These are phyloP conservation scores for Nemoura dubitans DNA, from an alignment of 2,888 invertebrate genomes.

Conservation along the genomic window DNA sequence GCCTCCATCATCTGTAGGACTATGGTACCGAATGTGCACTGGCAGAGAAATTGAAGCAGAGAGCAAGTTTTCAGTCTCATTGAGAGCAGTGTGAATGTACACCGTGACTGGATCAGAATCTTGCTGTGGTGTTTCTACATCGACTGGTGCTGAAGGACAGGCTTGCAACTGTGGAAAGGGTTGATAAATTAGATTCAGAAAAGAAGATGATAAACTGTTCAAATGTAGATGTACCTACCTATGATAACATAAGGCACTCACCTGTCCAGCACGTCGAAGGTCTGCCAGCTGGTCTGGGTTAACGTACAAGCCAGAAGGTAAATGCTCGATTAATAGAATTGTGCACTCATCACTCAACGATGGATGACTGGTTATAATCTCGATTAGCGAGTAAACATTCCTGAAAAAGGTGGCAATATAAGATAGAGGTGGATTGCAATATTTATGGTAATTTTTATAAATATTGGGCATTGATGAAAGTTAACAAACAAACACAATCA, in stretches of 20 bases:
- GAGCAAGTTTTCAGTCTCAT: conserved; percentile 55
- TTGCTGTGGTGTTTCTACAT: conserved; percentile 60
- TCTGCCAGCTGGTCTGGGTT: conserved; percentile 62
- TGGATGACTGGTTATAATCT: conserved; percentile 56
- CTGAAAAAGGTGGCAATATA: conserved; percentile 54
- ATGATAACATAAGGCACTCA: too few relatives aligned
- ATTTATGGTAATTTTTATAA: too few relatives aligned
- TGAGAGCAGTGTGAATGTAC: conserved; percentile 57
- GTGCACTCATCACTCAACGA: conserved; percentile 55
- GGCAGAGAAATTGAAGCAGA: conserved; percentile 58
- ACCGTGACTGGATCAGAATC: conserved; percentile 58
- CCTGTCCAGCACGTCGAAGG: conserved; percentile 56
- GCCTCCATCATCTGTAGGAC: conserved; percentile 61
- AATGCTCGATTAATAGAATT: conserved; percentile 57
- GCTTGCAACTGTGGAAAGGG: conserved; percentile 41
- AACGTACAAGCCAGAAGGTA: conserved; percentile 60
- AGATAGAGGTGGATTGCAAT: too few relatives aligned
- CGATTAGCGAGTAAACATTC: conserved; percentile 61
- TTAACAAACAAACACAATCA: conserved; percentile 50
- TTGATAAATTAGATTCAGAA: background rate
- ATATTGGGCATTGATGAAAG: too few relatives aligned
- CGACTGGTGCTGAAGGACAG: conserved; percentile 58
- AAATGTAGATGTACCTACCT: too few relatives aligned
- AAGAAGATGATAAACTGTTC: background rate
- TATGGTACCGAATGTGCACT: conserved; percentile 63